A percentile compares a stretch with the other conserved stretches of the same genome.
Conservation (phyloP, 2,888 invertebrate species). For the Aporophyla lueneburgensis region DNA sequence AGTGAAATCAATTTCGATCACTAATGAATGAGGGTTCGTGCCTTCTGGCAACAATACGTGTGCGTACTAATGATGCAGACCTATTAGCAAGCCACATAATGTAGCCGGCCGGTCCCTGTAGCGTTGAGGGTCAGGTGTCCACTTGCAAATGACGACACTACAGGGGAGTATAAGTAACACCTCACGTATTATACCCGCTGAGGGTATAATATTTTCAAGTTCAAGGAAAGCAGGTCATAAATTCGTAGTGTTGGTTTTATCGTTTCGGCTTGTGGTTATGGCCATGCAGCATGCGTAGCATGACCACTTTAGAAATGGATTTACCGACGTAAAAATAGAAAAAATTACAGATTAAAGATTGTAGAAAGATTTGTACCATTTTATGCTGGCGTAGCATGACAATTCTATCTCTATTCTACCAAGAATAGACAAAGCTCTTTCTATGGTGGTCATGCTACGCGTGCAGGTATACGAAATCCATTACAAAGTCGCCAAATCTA, state of each 20-base stretch:
- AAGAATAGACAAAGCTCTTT: no score
- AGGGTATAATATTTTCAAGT: background rate
- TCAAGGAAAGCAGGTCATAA: background rate
- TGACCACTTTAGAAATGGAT: no score
- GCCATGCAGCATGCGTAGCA: no score
- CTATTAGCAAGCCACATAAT: conserved; percentile 19
- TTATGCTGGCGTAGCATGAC: no score
- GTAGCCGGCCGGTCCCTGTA: background rate
- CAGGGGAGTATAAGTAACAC: background rate
- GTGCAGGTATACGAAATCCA: background rate
- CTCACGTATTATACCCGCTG: background rate
- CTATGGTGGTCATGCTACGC: no score
- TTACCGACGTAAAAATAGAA: no score
- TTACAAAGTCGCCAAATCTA: background rate
- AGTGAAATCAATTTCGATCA: background rate
- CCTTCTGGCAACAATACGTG: background rate
- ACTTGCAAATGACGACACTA: conserved; percentile 25
- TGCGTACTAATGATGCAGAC: background rate
- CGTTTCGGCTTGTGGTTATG: background rate
- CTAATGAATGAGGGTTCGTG: conserved; percentile 12
- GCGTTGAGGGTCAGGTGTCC: conserved; percentile 22
- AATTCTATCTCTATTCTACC: no score
- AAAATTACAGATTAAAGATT: no score
- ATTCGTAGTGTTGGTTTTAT: background rate
- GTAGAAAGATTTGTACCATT: no score